phyloP scores from a whole-genome alignment of 2,888 invertebrate genomes.

The Norana najaformis region DNA sequence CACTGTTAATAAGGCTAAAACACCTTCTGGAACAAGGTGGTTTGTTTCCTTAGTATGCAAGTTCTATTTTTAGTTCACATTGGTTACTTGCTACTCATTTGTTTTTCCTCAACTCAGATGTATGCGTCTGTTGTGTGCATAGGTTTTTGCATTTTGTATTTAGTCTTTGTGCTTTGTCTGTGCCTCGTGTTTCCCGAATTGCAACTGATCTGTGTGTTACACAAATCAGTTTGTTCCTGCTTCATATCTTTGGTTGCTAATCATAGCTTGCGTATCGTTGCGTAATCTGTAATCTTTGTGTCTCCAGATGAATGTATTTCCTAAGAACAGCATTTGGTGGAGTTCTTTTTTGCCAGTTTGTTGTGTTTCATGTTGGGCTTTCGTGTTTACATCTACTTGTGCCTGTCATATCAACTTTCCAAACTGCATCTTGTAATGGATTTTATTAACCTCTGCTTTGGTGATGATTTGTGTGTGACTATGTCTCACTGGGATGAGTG shows the following conservation, averaged over 20 bases:
- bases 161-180: not conserved
- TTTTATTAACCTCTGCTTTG: not conserved
- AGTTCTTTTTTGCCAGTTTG: not conserved
- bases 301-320: not conserved
- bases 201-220: not conserved
- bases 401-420: not conserved
- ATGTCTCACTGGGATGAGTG: not conserved
- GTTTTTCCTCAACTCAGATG: not conserved
- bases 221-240: not conserved
- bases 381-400: not conserved
- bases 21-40: not conserved
- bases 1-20: not conserved
- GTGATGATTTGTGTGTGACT: not conserved
- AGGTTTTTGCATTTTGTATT: not conserved
- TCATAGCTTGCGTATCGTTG: not conserved
- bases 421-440: not conserved
- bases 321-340: not conserved
- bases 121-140: not conserved
- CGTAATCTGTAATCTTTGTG: not conserved
- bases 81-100: not conserved
- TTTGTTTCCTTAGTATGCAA: not conserved
- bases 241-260: constrained; percentile 4
- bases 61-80: not conserved
- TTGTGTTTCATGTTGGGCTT: not conserved
- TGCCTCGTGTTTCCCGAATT: too few relatives aligned